Evolutionary conservation across 2,113 vertebrate species (phyloP).

Genomic region (Cervus canadensis): DNA sequence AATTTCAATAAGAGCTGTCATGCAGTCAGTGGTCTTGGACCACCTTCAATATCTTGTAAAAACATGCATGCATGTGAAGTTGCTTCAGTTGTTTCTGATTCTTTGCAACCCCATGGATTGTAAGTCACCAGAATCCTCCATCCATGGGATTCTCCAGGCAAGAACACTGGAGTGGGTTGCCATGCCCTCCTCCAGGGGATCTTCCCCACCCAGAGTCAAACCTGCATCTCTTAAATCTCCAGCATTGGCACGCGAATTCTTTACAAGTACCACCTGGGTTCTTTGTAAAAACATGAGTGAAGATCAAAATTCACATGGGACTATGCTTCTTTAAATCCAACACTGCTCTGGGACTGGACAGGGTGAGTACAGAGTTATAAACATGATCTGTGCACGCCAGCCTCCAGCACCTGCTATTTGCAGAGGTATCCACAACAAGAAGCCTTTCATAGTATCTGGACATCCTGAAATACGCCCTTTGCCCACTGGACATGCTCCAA

Average conservation of each 20-base stretch:
- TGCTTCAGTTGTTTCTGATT: not conserved
- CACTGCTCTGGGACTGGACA: not conserved
- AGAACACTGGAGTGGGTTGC: not conserved
- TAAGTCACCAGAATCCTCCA: not conserved
- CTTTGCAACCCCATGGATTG: not conserved
- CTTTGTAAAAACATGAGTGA: not conserved
- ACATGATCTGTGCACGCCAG: rapidly evolving
- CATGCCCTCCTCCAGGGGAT: not conserved
- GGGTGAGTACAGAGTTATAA: not conserved
- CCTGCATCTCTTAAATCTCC: not conserved
- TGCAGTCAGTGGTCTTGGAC: not conserved
- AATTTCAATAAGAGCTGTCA: not conserved
- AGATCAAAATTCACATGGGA: not conserved
- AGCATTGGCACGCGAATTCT: not conserved
- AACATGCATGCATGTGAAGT: not conserved
- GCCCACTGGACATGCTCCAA: not conserved
- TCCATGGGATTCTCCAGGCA: not conserved
- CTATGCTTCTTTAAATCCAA: not conserved
- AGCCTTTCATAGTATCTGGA: not conserved
- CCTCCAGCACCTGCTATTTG: not conserved
- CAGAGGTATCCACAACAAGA: not conserved
- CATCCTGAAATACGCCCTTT: not conserved
- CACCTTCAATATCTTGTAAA: not conserved
- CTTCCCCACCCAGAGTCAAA: not conserved
- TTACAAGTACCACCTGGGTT: not conserved